Evolutionary conservation across 2,113 vertebrate species (phyloP), one percentile per base, ranked within the genome.

Genomic region (Upupa epops): DNA sequence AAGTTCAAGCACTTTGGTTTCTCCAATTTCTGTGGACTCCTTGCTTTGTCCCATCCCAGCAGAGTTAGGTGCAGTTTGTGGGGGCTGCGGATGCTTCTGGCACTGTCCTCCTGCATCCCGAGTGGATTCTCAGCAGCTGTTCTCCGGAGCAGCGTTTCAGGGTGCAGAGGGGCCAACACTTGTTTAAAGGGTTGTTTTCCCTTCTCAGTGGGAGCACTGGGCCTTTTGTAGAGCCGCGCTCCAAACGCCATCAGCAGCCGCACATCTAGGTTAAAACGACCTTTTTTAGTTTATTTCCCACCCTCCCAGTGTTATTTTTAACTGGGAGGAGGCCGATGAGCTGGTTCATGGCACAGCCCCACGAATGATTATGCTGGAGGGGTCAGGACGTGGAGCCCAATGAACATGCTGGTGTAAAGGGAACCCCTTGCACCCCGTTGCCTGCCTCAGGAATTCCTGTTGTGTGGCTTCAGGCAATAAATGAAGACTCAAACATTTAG

Each of bases 331-430:
- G 51, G 40, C 34, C 13, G 1, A 1, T 74, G 83, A 25, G 31
- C 72, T 58, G 73, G 31, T 42, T 55, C 37, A 1, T 51, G 65
- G 60, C 87, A 28, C 51, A 56, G 13, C 66, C 86, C 66, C 37
- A 11, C 0, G 0, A 17, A 19, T 3, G 28, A n/a, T 15, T 73
- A 36, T 7, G 10, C n/a, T 16, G 70, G 18, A 60, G 70, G 37
- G 34, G 36, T 6, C 2, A 63, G 58, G 42, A 24, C 3, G 2
- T 28, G 40, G 59, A 72, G 21, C 75, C 75, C 6, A 5, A 10
- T 21, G 56, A 48, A 11, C 4, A 1, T n/a, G 31, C 49, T 40
- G 71, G 65, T 9, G 2, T 5, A 3, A 24, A 22, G 48, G 63
- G 46, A 83, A 32, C 16, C 68, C 45, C 55, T 54, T n/a, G 46